phyloP scores from a whole-genome alignment of 2,888 invertebrate species.

The Stramonita haemastoma region DNA sequence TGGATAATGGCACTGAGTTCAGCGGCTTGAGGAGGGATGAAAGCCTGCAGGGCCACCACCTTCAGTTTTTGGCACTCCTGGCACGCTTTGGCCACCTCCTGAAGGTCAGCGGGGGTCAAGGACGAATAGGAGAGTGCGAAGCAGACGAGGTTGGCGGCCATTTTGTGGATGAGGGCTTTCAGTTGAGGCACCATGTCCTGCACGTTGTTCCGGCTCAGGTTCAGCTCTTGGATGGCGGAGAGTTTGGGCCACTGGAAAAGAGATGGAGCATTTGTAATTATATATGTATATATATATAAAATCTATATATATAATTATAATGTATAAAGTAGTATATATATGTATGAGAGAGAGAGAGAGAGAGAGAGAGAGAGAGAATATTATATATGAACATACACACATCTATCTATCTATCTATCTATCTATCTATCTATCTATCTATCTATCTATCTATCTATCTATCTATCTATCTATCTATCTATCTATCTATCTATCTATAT shows the following conservation, averaged over 20 bases:
- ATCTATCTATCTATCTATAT: too few relatives aligned
- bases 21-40: slow-evolving; percentile 60
- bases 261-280: too few relatives aligned
- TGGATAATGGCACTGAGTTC: slow-evolving; percentile 60
- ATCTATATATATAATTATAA: too few relatives aligned
- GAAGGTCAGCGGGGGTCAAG: slow-evolving; percentile 55
- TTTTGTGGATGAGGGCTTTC: slow-evolving; percentile 46
- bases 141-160: slow-evolving; percentile 54
- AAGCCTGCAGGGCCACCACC: slow-evolving; percentile 65
- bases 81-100: slow-evolving; percentile 57
- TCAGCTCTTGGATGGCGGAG: slow-evolving; percentile 60
- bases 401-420: neutral
- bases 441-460: too few relatives aligned
- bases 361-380: neutral
- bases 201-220: slow-evolving; percentile 70
- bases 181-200: slow-evolving; percentile 48
- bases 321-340: neutral
- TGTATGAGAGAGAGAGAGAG: neutral
- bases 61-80: slow-evolving; percentile 60
- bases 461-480: too few relatives aligned
- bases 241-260: slow-evolving; percentile 58
- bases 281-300: too few relatives aligned
- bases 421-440: too few relatives aligned
- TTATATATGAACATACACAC: too few relatives aligned
- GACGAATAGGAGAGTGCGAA: slow-evolving; percentile 64